Base-by-base conservation (phyloP, 2,113 vertebrate species). In the Lampris incognitus region DNA sequence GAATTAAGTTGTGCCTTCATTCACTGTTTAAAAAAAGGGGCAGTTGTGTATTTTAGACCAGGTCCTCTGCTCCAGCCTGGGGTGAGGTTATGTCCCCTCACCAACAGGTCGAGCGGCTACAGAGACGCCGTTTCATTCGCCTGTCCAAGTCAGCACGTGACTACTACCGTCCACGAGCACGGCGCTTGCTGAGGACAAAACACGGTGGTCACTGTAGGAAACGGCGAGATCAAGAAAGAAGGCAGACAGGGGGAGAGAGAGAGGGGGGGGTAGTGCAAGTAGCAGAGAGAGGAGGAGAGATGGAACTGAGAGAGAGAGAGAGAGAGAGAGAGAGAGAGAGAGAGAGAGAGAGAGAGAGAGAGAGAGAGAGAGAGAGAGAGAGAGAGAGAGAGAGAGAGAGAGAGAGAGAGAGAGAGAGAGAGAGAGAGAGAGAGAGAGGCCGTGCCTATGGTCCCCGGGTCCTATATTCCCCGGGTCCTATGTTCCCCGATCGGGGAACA, bases 171-270 rank as follows among this genome's bases (percentile, higher is more conserved):
- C 88, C 85, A 84, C 75, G 80, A 88, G 81, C 88, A 80, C 78
- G 86, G 91, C 79, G 61, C 83, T 86, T 86, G 82, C 56, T 77
- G 85, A 88, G 82, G 78, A 88, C 85, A 91, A 79, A 87, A 82
- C 60, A 46, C 81, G 83, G 90, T 90, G 90, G 91, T 90, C 90
- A 91, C 86, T 85, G 85, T 74, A 87, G 79, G 84, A 84, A 76
- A 81, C 65, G 83, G 82, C 83, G 79, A 52, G 71, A 24, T 24
- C 24, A 24, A 24, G 24, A 24, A 24, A 24, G 24, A 24, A 24
- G 24, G 24, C 24, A 24, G 24, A 24, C 24, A 60, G 82, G 76
- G 67, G 62, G 76, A 73, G 72, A 50, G 74, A 46, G 61, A 49
- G 55, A 50, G 56, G 40, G 7, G 36, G 68, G 69, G 80, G 57